phyloP scores from a whole-genome alignment of 2,888 invertebrate genomes.

The Prosapia bicincta region DNA sequence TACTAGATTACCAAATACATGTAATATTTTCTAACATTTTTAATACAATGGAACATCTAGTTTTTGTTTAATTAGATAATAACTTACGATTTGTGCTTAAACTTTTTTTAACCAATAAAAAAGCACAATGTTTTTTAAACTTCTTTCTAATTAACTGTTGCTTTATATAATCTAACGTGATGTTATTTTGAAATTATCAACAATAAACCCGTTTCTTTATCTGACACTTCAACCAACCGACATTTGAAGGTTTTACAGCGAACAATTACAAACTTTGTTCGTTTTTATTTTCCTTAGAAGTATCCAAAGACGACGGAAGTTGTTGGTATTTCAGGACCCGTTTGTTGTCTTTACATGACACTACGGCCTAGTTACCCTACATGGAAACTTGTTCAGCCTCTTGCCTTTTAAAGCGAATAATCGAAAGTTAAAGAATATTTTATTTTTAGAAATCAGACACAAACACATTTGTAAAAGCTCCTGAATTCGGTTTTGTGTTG shows the following conservation, averaged over 20 bases:
- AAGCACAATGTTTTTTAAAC: no score
- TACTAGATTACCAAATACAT: no score
- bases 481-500: background rate
- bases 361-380: background rate
- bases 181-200: no score
- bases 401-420: background rate
- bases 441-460: background rate
- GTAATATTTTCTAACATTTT: no score
- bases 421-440: constrained; percentile 1
- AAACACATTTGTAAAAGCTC: background rate
- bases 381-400: background rate
- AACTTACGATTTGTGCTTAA: no score
- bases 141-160: no score
- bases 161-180: no score
- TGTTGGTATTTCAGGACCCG: constrained; percentile 1
- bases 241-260: background rate
- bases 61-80: no score
- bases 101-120: no score
- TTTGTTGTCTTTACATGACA: background rate
- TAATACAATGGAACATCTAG: no score
- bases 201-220: no score
- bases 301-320: background rate
- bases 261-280: background rate
- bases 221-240: no score
- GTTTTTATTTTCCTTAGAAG: background rate